Percentiles rank a stretch among this genome's conserved stretches.
These are phyloP conservation scores for Sthenelais limicola DNA, from an alignment of 2,888 invertebrate species.

Conservation along the genomic window DNA sequence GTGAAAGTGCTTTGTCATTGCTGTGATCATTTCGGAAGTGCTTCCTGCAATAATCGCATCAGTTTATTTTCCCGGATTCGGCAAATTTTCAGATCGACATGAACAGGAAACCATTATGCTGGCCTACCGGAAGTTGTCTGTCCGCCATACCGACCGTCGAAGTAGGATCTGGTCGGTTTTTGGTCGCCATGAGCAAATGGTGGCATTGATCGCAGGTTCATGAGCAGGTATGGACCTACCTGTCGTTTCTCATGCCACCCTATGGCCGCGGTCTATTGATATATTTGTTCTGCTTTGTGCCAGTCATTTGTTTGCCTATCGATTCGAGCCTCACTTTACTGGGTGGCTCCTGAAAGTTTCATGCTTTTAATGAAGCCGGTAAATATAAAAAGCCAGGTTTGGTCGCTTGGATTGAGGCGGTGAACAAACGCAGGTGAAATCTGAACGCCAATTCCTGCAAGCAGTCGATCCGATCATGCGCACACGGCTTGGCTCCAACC, in stretches of 20 bases:
- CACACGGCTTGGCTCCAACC: neutral
- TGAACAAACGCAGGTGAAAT: conserved; percentile 23
- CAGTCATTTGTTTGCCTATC: neutral
- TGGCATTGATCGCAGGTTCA: conserved; percentile 9
- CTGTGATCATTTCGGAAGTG: too few species aligned
- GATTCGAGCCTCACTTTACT: conserved; percentile 35
- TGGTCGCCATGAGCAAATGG: too few species aligned
- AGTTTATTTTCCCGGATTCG: too few species aligned
- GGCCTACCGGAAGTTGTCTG: conserved; percentile 23
- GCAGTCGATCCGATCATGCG: conserved; percentile 24
- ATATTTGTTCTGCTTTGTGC: conserved; percentile 35
- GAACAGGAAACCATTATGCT: conserved; percentile 17
- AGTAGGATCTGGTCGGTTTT: too few species aligned
- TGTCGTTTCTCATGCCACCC: neutral
- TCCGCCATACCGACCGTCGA: conserved; percentile 21
- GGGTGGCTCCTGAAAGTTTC: conserved; percentile 34
- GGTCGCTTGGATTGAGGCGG: too few species aligned
- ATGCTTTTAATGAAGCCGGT: conserved; percentile 32
- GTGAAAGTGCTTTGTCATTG: too few species aligned
- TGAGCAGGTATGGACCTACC: neutral
- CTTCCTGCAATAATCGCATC: too few species aligned
- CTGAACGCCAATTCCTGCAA: conserved; percentile 3
- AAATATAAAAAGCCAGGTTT: conserved; percentile 17
- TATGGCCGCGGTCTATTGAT: conserved; percentile 13
- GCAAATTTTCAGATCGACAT: conserved; percentile 20